Evolutionary conservation across 2,797 vertebrate species (phyloP), one percentile per base, ranked within the genome.

Genomic region (Graptemys geographica): DNA sequence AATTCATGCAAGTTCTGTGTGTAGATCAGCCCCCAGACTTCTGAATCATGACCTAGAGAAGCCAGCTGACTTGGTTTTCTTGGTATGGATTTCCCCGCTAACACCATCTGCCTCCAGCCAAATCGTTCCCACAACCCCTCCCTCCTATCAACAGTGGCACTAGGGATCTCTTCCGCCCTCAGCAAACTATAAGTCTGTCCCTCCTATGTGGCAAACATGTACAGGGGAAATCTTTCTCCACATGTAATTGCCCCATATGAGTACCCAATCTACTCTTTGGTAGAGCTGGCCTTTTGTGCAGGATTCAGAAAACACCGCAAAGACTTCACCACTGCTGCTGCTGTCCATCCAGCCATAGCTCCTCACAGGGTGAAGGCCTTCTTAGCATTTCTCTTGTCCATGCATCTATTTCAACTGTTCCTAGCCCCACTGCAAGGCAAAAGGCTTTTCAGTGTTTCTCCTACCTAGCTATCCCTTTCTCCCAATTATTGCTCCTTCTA

Each of bases 41-140:
- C 91, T 1, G 84, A 31, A 28, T 84, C 47, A 51, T 91, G 37
- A 69, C 27, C 21, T 92, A 49, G 11, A 89, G n/a, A 31, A 79
- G 57, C 8, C 25, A 91, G 23, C 74, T 1, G 0, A 44, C 83
- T 92, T 93, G 69, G 49, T 88, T 90, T 95, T 88, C 8, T 80
- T 92, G 84, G 1, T n/a, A 6, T 69, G 25, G 5, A 4, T 95
- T 90, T 94, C 84, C 79, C 94, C 10, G 11, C 6, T 92, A 78
- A 78, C 27, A 78, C 44, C 18, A 25, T 74, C 65, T 33, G 72
- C 10, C 31, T 8, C 33, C 53, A 80, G 6, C 33, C 55, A 49
- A 23, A 37, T 37, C 21, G 5, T 72, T 72, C 19, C n/a, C 21
- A 41, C 69, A 72, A 41, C 69, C 5, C 65, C n/a, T 37, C 19